phyloP scores from a whole-genome alignment of 2,113 vertebrate species.

The Peromyscus leucopus region DNA sequence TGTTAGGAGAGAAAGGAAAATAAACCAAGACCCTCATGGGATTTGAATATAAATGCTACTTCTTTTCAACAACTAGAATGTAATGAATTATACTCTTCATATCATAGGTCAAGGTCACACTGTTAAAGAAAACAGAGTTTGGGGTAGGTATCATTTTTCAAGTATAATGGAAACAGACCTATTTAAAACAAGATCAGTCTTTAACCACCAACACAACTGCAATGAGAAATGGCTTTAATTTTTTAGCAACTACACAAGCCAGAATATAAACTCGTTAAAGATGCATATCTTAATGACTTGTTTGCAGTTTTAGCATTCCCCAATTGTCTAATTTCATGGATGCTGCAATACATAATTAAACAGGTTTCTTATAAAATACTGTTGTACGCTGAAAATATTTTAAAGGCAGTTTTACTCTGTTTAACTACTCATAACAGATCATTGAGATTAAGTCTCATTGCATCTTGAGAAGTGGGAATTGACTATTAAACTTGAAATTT shows the following conservation, averaged over 20 bases:
- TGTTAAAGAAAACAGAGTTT: not conserved
- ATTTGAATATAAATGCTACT: slow-evolving; percentile 32
- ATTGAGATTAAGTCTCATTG: slow-evolving; percentile 22
- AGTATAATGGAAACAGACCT: not conserved
- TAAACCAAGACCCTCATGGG: not conserved
- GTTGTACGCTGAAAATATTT: not conserved
- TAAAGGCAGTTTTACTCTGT: slow-evolving; percentile 10
- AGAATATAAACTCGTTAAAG: not conserved
- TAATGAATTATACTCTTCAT: not conserved
- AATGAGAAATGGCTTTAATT: slow-evolving; percentile 29
- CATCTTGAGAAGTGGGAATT: not conserved
- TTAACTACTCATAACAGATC: not conserved
- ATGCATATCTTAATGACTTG: not conserved
- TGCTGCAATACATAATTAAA: slow-evolving; percentile 36
- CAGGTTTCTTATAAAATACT: not conserved
- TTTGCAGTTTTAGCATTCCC: slow-evolving; percentile 21
- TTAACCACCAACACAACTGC: not conserved
- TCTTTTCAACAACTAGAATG: slow-evolving; percentile 33
- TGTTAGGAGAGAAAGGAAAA: slow-evolving; percentile 21
- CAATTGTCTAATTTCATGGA: slow-evolving; percentile 22
- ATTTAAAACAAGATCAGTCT: not conserved
- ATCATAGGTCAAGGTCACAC: slow-evolving; percentile 1
- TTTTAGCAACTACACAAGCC: slow-evolving; percentile 13
- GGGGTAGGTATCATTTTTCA: slow-evolving; percentile 13
- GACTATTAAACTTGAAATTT: not conserved